phyloP scores from a whole-genome alignment of 2,888 invertebrate genomes.

The Odontothrips loti region DNA sequence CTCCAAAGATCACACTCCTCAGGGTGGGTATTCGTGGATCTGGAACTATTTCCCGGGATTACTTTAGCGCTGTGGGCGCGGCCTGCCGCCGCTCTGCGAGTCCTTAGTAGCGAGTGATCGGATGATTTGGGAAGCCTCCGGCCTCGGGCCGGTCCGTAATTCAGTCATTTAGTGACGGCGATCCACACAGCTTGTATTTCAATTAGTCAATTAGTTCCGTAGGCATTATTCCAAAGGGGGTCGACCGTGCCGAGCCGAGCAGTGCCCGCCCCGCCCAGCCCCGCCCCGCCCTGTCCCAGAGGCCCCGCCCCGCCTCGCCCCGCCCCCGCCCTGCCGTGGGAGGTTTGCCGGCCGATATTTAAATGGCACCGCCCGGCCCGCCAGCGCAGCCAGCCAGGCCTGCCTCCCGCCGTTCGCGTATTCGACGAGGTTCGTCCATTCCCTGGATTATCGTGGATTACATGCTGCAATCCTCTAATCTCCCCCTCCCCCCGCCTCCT shows the following conservation, averaged over 20 bases:
- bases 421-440: not conserved
- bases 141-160: not conserved
- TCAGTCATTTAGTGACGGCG: not conserved
- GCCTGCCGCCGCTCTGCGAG: not conserved
- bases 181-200: not conserved
- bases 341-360: not conserved
- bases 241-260: too few relatives aligned
- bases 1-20: too few relatives aligned
- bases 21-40: too few relatives aligned
- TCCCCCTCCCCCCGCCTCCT: not conserved
- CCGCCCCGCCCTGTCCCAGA: not conserved
- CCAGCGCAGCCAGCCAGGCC: not conserved
- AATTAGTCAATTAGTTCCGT: slow-evolving; percentile 9
- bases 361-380: not conserved
- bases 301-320: too few relatives aligned
- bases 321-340: not conserved
- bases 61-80: not conserved
- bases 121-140: too few relatives aligned
- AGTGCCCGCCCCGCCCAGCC: not conserved
- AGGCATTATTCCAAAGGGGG: not conserved
- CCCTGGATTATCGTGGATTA: slow-evolving; percentile 4
- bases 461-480: not conserved
- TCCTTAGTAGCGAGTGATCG: too few relatives aligned
- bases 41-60: too few relatives aligned
- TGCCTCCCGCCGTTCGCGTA: not conserved